Conservation (phyloP, 1,140 invertebrate genomes). For the Musca domestica region DNA sequence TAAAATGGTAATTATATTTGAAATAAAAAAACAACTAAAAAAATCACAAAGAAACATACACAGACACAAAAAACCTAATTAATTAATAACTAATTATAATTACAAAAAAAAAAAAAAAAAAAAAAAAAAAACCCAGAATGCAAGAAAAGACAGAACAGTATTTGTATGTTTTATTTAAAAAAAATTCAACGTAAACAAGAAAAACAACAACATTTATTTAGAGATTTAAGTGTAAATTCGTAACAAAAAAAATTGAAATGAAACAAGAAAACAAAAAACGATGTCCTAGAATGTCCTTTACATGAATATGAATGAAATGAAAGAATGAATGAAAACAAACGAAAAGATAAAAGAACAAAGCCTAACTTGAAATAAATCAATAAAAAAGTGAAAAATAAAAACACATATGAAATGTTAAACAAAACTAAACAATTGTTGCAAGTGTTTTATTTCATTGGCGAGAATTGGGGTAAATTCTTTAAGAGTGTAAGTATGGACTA, state of each 20-base stretch:
- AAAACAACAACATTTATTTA: conserved; percentile 5
- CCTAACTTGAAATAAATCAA: conserved; percentile 17
- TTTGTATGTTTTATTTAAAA: conserved; percentile 23
- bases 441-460: background rate
- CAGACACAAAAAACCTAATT: too few relatives aligned
- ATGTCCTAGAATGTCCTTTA: conserved; percentile 21
- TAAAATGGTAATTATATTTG: conserved; percentile 3
- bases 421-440: background rate
- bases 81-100: too few relatives aligned
- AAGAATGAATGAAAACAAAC: background rate
- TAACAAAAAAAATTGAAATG: background rate
- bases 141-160: background rate
- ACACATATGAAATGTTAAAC: conserved; percentile 22
- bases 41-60: too few relatives aligned
- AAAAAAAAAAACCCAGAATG: too few relatives aligned
- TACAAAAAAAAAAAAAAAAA: too few relatives aligned
- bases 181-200: conserved; percentile 15
- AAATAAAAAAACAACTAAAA: background rate
- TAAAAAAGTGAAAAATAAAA: conserved; percentile 9
- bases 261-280: conserved; percentile 1
- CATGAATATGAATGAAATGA: background rate
- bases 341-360: background rate
- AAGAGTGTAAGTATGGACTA: too few relatives aligned
- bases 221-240: conserved; percentile 14
- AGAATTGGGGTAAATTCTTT: too few relatives aligned